Conservation (phyloP, 2,797 vertebrate genomes). For the Threskiornis aethiopicus region DNA sequence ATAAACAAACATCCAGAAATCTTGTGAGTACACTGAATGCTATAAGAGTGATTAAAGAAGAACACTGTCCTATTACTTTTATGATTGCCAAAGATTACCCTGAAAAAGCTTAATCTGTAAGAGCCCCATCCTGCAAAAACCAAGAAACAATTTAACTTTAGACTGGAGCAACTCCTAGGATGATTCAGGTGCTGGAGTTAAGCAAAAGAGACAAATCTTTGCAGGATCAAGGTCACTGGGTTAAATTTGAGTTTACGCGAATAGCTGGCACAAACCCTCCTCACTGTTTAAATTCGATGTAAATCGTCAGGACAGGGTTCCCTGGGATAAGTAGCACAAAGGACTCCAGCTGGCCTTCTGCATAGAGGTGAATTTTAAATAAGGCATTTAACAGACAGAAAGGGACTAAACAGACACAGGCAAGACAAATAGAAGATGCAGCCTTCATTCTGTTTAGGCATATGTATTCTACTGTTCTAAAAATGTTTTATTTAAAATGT, state of each 20-base stretch:
- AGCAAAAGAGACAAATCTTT: constrained; percentile 15
- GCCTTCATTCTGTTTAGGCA: constrained; percentile 54
- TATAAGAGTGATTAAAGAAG: not conserved
- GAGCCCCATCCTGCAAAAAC: not conserved
- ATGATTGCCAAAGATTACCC: not conserved
- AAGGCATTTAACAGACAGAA: constrained; percentile 21
- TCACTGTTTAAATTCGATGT: not conserved
- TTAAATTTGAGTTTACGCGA: constrained; percentile 31
- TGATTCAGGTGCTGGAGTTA: constrained; percentile 7
- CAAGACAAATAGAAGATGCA: constrained; percentile 57
- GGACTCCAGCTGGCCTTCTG: constrained; percentile 22
- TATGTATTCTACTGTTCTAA: constrained; percentile 58
- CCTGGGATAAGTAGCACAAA: not conserved
- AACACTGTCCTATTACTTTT: not conserved
- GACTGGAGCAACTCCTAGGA: not conserved
- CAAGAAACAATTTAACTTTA: not conserved
- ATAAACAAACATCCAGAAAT: not conserved
- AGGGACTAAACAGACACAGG: constrained; percentile 7
- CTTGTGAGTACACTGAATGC: not conserved
- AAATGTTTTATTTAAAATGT: constrained; percentile 65
- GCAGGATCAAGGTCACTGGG: not conserved
- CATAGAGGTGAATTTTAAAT: constrained; percentile 50
- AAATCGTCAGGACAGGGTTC: constrained; percentile 21
- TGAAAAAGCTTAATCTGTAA: not conserved
- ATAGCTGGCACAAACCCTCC: not conserved